Evolutionary conservation across 2,797 vertebrate species (phyloP).

Genomic region (Halcyon leucocephala): DNA sequence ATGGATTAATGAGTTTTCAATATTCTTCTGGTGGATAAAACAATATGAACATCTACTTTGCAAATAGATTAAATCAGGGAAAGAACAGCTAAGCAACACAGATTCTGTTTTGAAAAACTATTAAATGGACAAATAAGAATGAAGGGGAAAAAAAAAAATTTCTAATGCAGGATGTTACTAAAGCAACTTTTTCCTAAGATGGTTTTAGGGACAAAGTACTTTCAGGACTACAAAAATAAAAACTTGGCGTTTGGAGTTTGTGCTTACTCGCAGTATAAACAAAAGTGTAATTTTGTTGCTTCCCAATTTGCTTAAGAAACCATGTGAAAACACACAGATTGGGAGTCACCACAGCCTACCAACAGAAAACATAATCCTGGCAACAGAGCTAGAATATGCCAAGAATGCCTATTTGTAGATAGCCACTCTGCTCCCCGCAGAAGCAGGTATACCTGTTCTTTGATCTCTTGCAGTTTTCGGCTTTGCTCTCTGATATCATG

Average conservation of each 20-base stretch:
- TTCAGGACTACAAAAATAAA: background rate
- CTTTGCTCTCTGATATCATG: conserved; percentile 99
- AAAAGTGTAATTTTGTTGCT: background rate
- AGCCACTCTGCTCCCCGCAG: conserved; percentile 6
- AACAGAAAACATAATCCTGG: background rate
- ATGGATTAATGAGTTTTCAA: background rate
- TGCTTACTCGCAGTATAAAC: background rate
- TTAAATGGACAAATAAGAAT: background rate
- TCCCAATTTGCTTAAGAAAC: background rate
- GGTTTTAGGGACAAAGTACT: background rate
- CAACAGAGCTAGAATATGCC: background rate
- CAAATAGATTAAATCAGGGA: background rate
- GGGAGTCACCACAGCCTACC: background rate
- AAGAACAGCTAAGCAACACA: background rate
- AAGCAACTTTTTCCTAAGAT: background rate
- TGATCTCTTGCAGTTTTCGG: conserved; percentile 98
- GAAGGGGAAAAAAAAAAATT: background rate
- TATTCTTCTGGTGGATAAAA: background rate
- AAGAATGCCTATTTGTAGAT: background rate
- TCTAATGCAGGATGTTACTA: background rate
- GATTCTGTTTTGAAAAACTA: background rate
- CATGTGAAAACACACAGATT: background rate
- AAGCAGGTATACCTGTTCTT: conserved; percentile 91
- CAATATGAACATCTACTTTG: background rate
- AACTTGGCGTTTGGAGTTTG: background rate